A percentile compares a stretch with the other conserved stretches of the same genome.
Conservation (phyloP, 2,888 invertebrate genomes). For the Parnassius apollo region DNA sequence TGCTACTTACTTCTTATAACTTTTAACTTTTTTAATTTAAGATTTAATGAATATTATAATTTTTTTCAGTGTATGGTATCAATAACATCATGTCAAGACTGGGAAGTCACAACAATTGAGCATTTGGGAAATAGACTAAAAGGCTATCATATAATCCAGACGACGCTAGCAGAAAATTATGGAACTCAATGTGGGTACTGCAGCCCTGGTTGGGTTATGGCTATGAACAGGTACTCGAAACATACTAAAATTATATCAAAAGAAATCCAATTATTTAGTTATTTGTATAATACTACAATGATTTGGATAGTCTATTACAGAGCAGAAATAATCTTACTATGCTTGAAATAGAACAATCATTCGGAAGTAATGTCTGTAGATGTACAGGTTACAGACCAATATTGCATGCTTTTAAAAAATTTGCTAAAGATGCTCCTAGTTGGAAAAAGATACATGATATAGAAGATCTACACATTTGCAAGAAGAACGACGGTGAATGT, state of each 20-base stretch:
- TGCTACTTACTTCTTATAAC: too few relatives aligned
- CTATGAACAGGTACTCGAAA: constrained; percentile 53
- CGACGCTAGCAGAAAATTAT: constrained; percentile 78
- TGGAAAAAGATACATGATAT: constrained; percentile 48
- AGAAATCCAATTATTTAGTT: constrained; percentile 10
- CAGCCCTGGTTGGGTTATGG: constrained; percentile 60
- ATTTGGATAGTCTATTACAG: constrained; percentile 30
- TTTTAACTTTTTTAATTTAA: too few relatives aligned
- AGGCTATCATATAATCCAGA: constrained; percentile 84
- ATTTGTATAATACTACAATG: constrained; percentile 36
- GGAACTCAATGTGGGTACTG: constrained; percentile 87
- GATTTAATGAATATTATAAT: not conserved
- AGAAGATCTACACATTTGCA: constrained; percentile 54
- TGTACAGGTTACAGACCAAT: constrained; percentile 87
- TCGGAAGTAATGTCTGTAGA: constrained; percentile 86
- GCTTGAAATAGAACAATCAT: constrained; percentile 85
- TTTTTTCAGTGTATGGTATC: constrained; percentile 72
- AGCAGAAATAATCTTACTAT: constrained; percentile 69
- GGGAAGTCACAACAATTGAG: constrained; percentile 87
- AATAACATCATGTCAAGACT: constrained; percentile 77
- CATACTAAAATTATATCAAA: not conserved
- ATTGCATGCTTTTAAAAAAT: constrained; percentile 82
- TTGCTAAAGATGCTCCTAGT: constrained; percentile 71
- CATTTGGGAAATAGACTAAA: constrained; percentile 82
- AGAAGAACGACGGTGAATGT: too few relatives aligned